These are phyloP conservation scores for Neopipo cinnamomea DNA, from an alignment of 2,113 vertebrate species.

Conservation along the genomic window DNA sequence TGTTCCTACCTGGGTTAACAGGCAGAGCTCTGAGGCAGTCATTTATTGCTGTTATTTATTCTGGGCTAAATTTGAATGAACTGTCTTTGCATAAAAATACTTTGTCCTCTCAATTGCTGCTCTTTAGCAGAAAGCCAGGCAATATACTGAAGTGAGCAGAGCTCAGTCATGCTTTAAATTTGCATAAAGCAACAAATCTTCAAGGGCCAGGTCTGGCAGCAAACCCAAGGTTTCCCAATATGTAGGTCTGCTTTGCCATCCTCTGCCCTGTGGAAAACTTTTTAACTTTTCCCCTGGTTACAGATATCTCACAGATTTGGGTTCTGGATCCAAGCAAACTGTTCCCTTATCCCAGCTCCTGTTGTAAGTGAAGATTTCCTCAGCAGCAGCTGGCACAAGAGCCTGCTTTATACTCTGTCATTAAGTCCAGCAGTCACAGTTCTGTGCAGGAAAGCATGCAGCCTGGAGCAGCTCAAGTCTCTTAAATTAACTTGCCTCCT, in stretches of 20 bases:
- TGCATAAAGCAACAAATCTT: neutral
- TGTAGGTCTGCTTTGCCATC: neutral
- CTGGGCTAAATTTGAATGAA: neutral
- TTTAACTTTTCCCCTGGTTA: neutral
- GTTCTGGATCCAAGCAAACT: neutral
- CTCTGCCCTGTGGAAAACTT: neutral
- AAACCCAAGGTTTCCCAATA: neutral
- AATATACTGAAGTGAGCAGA: neutral
- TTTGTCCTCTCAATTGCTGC: neutral
- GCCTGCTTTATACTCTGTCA: neutral
- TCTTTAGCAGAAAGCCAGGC: neutral
- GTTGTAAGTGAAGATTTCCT: neutral
- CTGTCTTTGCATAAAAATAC: neutral
- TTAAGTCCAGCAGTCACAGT: neutral
- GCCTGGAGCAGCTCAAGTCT: neutral
- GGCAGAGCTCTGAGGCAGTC: rapidly evolving
- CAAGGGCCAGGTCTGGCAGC: neutral
- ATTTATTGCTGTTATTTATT: neutral
- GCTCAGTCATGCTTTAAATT: neutral
- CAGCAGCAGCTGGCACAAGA: neutral
- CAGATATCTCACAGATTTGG: neutral
- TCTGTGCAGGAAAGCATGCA: neutral
- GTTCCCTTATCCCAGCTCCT: neutral
- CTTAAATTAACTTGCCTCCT: neutral
- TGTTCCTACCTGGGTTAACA: neutral